Conservation (phyloP, 1,140 invertebrate species). For the Procambarus virginalis region DNA sequence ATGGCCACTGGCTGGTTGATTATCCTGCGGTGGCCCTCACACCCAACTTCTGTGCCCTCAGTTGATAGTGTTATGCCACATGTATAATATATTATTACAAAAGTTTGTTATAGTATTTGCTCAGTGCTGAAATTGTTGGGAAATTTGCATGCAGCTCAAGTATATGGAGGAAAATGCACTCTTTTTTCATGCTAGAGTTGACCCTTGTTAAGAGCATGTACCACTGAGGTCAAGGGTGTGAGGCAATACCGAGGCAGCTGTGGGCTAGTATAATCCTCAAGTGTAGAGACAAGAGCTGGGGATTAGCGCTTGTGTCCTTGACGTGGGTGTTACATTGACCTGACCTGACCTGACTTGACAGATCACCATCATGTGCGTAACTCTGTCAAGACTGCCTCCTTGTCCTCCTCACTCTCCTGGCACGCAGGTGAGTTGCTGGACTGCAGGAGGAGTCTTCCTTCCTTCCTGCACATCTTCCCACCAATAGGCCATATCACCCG, state of each 20-base stretch:
- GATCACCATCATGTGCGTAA: constrained; percentile 70
- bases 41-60: constrained; percentile 37
- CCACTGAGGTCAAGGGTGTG: constrained; percentile 41
- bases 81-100: neutral
- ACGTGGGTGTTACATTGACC: constrained; percentile 61
- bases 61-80: constrained; percentile 23
- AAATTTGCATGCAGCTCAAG: constrained; percentile 20
- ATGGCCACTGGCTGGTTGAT: constrained; percentile 37
- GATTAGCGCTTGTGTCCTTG: constrained; percentile 58
- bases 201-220: constrained; percentile 21
- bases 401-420: constrained; percentile 70
- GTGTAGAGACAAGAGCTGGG: constrained; percentile 54
- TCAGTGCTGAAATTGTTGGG: neutral
- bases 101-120: constrained; percentile 6
- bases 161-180: constrained; percentile 5
- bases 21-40: constrained; percentile 12
- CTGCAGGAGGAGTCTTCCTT: constrained; percentile 48
- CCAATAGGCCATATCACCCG: constrained; percentile 29
- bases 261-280: constrained; percentile 54
- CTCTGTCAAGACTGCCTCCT: constrained; percentile 69
- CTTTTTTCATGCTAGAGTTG: constrained; percentile 20
- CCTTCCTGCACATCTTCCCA: constrained; percentile 41
- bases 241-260: constrained; percentile 41
- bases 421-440: constrained; percentile 70
- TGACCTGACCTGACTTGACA: constrained; percentile 69